Conservation (phyloP, 2,888 invertebrate genomes). For the Macroteleia sp. region DNA sequence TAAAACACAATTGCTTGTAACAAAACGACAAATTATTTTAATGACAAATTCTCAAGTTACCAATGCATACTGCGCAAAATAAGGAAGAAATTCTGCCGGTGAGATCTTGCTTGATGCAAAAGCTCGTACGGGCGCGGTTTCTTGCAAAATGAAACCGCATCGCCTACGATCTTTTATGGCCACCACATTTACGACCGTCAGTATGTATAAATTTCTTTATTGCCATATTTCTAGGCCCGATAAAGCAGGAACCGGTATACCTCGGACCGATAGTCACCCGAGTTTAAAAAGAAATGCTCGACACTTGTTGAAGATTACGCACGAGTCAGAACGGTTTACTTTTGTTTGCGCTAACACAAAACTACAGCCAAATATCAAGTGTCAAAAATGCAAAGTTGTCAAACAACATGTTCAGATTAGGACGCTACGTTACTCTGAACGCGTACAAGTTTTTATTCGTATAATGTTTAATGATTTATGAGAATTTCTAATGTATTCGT, state of each 20-base stretch:
- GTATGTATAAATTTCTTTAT: slow-evolving; percentile 64
- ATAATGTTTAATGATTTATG: too few species aligned
- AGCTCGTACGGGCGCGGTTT: slow-evolving; percentile 55
- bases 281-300: slow-evolving; percentile 52
- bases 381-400: slow-evolving; percentile 22
- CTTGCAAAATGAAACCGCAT: slow-evolving; percentile 59
- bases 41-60: slow-evolving; percentile 47
- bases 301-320: slow-evolving; percentile 57
- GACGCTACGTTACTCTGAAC: too few species aligned
- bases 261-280: slow-evolving; percentile 26
- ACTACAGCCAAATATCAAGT: slow-evolving; percentile 25
- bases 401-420: slow-evolving; percentile 13
- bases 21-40: slow-evolving; percentile 33
- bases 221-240: slow-evolving; percentile 64
- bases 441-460: too few species aligned
- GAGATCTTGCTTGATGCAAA: slow-evolving; percentile 37
- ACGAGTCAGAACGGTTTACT: slow-evolving; percentile 26
- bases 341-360: slow-evolving; percentile 50
- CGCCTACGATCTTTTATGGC: slow-evolving; percentile 64
- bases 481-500: too few species aligned
- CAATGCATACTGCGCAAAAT: slow-evolving; percentile 39
- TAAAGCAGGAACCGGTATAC: slow-evolving; percentile 65
- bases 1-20: slow-evolving; percentile 22
- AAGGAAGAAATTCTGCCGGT: slow-evolving; percentile 54
- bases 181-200: slow-evolving; percentile 62